Evolutionary conservation across 1,140 invertebrate genomes (phyloP), one percentile per base, ranked within the genome.

Genomic region (Macrosteles quadrilineatus): DNA sequence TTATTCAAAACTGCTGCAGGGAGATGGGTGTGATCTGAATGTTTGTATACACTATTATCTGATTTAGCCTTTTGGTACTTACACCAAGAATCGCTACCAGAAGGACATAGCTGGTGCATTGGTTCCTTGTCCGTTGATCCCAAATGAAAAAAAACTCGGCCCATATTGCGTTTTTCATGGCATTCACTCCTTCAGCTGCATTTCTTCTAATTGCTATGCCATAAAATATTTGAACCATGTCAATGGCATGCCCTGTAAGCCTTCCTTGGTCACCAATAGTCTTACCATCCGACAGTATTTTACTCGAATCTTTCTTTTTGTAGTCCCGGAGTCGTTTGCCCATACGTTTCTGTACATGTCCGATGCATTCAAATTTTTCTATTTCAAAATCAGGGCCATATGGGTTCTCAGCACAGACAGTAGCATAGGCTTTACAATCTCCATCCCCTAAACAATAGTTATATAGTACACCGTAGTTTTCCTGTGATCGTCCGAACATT

Each of bases 301-400:
- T 40, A 6, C 19, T 9, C 4, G 50, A 9, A 11, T 55, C 19
- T 55, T 55, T 55, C 19, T 55, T 6, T 25, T 55, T 55, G 19
- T 19, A 55, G 6, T 17, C 19, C 19, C 47, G 19, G 29, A 67
- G 65, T 1, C 29, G 2, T 17, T 69, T 72, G 11, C 74, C 73
- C 70, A 78, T 76, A 12, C 77, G 67, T 64, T 77, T 77, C 68
- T 74, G 70, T 1, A 77, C 71, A 59, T 74, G 69, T 45, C 67
- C 68, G n/a, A 75, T 65, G 68, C 74, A 75, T 65, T 76, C 74
- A 45, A 74, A 70, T 69, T 77, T 74, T 64, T 68, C 72, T 36
- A 76, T 64, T 65, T 68, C 14, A 43, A 73, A 31, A 68, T 77
- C 69, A 21, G 50, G 50, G 21, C 69, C 71, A 72, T 74, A 74